Percentiles rank a stretch among this genome's conserved stretches.
Conservation (phyloP, 2,888 invertebrate species). For the Macrosiphum euphorbiae region DNA sequence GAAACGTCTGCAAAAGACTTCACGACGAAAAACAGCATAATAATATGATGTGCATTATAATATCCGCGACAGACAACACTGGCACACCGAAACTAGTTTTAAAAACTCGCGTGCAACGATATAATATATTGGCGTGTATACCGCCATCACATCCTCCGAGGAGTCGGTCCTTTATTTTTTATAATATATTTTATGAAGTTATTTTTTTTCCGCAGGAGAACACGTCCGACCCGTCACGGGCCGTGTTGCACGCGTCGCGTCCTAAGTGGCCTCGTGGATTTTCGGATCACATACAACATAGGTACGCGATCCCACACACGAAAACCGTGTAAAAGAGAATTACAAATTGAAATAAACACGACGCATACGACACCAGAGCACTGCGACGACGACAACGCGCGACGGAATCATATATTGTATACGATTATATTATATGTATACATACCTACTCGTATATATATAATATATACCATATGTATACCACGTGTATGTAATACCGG, state of each 20-base stretch:
- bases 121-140: neutral
- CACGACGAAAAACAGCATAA: neutral
- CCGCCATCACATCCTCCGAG: neutral
- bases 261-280: conserved; percentile 33
- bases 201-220: neutral
- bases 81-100: neutral
- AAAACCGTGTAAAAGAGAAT: conserved; percentile 51
- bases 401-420: neutral
- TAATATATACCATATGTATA: neutral
- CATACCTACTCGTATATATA: neutral
- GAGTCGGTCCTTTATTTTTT: conserved; percentile 8
- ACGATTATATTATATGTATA: neutral
- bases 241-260: neutral
- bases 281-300: neutral
- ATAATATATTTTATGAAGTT: neutral
- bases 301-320: conserved; percentile 42
- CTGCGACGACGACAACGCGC: neutral
- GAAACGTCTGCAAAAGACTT: neutral
- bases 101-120: neutral
- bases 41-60: neutral
- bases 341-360: conserved; percentile 51
- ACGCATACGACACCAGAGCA: conserved; percentile 9
- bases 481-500: neutral
- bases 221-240: neutral
- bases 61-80: neutral